Evolutionary conservation across 2,888 invertebrate genomes (phyloP).

Genomic region (Globia sparganii): DNA sequence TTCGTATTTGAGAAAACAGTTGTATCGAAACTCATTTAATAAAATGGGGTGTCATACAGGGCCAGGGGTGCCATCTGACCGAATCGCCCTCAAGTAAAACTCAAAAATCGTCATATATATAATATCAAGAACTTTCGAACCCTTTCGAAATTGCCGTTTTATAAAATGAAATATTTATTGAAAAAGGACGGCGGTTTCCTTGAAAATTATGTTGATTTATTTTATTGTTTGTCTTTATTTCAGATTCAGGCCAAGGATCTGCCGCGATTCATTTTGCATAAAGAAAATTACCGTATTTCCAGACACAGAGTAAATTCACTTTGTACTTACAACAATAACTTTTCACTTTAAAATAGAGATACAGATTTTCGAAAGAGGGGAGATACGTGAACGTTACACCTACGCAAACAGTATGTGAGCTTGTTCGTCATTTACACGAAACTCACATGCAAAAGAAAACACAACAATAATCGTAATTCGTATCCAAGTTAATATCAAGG

Average conservation of each 20-base stretch:
- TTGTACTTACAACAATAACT: not conserved
- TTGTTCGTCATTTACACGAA: not conserved
- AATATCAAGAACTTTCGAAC: conserved; percentile 30
- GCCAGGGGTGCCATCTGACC: conserved; percentile 33
- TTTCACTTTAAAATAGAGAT: not conserved
- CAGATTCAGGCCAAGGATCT: conserved; percentile 6
- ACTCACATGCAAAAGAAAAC: not conserved
- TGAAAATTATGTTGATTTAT: conserved; percentile 51
- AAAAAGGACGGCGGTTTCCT: conserved; percentile 17
- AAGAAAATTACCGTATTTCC: conserved; percentile 11
- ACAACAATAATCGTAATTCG: not conserved
- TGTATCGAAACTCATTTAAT: conserved; percentile 52
- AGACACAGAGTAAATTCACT: not conserved
- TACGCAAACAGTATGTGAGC: not conserved
- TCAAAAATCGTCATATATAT: conserved; percentile 41
- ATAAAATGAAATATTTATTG: conserved; percentile 43
- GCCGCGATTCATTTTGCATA: conserved; percentile 24
- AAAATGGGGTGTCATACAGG: conserved; percentile 37
- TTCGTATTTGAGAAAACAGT: conserved; percentile 37
- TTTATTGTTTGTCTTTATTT: conserved; percentile 34
- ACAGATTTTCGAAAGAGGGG: not conserved
- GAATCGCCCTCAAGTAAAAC: conserved; percentile 24
- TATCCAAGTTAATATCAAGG: not conserved
- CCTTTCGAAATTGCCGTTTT: conserved; percentile 37
- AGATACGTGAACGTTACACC: not conserved